These are phyloP conservation scores for Acanthurus tractus DNA, from an alignment of 2,797 vertebrate species.

Conservation along the genomic window DNA sequence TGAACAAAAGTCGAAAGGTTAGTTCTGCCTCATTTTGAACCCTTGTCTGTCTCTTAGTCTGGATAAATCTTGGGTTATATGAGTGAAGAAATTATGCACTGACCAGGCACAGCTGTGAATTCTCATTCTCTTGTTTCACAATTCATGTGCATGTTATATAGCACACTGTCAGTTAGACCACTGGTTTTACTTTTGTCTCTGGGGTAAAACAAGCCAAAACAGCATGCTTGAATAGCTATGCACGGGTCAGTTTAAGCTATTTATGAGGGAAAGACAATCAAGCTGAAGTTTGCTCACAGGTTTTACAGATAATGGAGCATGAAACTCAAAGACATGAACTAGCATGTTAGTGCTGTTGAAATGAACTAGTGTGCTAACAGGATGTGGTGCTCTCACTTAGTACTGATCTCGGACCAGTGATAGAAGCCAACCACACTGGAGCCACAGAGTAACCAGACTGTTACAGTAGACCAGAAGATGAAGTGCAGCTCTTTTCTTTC, in stretches of 20 bases:
- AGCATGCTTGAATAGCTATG: slow-evolving; percentile 2
- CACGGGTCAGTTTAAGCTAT: not conserved
- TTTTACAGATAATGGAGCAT: slow-evolving; percentile 1
- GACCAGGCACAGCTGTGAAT: not conserved
- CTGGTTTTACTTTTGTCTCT: not conserved
- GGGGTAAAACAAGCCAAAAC: not conserved
- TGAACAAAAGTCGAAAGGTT: no score
- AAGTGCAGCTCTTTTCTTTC: not conserved
- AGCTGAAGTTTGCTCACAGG: not conserved
- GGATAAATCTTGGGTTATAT: not conserved
- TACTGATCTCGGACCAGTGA: not conserved
- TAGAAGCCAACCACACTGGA: not conserved
- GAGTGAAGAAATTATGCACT: not conserved
- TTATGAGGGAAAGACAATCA: not conserved
- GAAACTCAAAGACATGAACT: not conserved
- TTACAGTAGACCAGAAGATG: not conserved
- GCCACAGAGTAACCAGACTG: not conserved
- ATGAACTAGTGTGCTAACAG: not conserved
- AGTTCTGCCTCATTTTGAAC: slow-evolving; percentile 1
- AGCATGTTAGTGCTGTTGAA: not conserved
- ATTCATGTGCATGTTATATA: no score
- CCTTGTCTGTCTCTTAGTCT: not conserved
- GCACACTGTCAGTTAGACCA: not conserved
- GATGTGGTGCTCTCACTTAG: not conserved
- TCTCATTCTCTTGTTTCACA: not conserved